Percentiles rank a stretch among this genome's conserved stretches.
Evolutionary conservation across 2,113 vertebrate genomes (phyloP).

Genomic region (Brachypteracias leptosomus): DNA sequence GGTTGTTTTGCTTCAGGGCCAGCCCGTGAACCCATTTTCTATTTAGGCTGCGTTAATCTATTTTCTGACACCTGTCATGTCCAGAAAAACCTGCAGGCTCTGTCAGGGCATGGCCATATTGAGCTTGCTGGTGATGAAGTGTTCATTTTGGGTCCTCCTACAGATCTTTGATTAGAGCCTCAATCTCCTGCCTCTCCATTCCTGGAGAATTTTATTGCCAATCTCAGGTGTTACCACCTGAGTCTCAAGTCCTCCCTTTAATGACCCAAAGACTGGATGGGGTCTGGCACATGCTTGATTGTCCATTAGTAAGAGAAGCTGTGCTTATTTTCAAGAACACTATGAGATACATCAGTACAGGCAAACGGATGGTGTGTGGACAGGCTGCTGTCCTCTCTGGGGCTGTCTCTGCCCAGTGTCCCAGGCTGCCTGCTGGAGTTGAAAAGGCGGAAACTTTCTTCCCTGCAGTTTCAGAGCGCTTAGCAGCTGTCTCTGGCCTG

Average conservation of each 20-base stretch:
- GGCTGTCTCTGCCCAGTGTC: background rate
- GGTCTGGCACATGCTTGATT: background rate
- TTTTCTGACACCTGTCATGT: background rate
- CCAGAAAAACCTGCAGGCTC: background rate
- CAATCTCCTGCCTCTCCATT: background rate
- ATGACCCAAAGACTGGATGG: background rate
- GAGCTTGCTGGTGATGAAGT: background rate
- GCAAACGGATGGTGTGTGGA: background rate
- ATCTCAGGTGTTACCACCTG: background rate
- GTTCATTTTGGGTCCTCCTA: background rate
- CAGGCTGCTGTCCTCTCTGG: background rate
- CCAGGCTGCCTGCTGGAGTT: background rate
- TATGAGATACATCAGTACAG: accelerated
- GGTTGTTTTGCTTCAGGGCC: background rate
- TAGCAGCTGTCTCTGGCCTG: background rate
- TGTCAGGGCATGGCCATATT: background rate
- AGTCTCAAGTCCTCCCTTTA: background rate
- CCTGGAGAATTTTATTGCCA: background rate
- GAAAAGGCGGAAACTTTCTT: background rate
- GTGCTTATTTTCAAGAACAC: background rate
- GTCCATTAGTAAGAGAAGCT: background rate
- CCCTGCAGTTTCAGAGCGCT: background rate
- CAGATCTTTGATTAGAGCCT: background rate
- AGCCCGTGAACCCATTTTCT: background rate
- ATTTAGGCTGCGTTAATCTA: background rate